Conservation (phyloP, 2,113 vertebrate genomes). For the Columba janthina region DNA sequence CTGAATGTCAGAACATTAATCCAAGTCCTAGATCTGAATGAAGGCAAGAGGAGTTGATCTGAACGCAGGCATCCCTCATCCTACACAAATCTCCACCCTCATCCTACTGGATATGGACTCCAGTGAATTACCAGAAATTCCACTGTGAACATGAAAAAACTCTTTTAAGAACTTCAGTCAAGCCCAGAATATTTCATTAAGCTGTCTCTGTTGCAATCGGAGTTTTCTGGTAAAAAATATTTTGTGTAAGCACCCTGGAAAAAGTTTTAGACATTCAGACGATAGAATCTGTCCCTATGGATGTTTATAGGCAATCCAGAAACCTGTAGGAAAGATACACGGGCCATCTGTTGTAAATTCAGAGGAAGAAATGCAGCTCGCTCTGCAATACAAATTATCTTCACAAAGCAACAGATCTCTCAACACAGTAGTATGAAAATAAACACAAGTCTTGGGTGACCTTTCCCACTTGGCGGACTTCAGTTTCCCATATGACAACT, state of each 20-base stretch:
- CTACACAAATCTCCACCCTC: neutral
- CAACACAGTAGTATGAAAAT: neutral
- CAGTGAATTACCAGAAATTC: neutral
- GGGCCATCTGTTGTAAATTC: neutral
- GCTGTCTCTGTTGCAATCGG: neutral
- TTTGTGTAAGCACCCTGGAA: neutral
- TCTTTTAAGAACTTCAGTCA: neutral
- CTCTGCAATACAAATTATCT: neutral
- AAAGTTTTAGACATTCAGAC: neutral
- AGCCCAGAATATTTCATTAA: conserved; percentile 2
- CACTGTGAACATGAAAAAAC: neutral
- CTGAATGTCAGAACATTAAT: neutral
- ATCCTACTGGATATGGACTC: neutral
- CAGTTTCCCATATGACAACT: accelerated
- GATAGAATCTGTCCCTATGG: neutral
- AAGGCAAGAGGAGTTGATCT: neutral
- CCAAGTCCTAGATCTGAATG: neutral
- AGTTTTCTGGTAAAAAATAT: neutral
- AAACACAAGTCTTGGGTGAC: neutral
- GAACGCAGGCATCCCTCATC: neutral
- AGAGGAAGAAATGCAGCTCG: neutral
- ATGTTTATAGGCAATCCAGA: neutral
- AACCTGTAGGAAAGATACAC: neutral
- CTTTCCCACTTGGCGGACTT: neutral
- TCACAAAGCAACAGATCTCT: neutral